Evolutionary conservation across 2,797 vertebrate genomes (phyloP).

Genomic region (Siniperca scherzeri): DNA sequence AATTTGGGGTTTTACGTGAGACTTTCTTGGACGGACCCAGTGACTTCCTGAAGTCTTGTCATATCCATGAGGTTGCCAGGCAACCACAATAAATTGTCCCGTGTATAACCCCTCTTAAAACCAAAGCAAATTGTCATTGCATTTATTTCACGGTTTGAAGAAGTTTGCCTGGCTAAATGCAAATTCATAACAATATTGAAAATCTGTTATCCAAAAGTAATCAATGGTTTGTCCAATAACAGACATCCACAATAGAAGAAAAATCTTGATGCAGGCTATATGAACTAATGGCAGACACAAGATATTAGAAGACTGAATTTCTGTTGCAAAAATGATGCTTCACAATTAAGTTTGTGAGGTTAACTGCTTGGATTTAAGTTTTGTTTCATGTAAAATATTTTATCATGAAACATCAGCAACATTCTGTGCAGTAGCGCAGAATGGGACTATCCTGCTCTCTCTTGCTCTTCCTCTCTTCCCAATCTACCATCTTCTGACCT

Average conservation of each 20-base stretch:
- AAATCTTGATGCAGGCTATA: neutral
- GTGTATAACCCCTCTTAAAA: neutral
- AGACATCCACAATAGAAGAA: neutral
- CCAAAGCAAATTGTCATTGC: too few species aligned
- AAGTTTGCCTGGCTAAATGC: neutral
- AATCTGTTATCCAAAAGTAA: neutral
- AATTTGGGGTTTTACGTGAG: neutral
- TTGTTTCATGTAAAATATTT: conserved; percentile 1
- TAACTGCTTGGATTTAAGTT: neutral
- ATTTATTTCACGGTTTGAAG: neutral
- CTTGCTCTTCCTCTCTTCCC: conserved; percentile 10
- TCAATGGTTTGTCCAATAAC: neutral
- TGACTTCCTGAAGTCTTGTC: neutral
- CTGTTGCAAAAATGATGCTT: neutral
- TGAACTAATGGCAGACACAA: neutral
- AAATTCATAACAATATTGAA: neutral
- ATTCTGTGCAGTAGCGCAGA: neutral
- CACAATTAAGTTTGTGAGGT: neutral
- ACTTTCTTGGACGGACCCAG: neutral
- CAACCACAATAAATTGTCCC: neutral
- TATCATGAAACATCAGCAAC: neutral
- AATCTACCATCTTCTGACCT: conserved; percentile 27
- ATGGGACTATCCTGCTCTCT: conserved; percentile 38
- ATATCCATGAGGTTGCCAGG: neutral
- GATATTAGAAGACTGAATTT: neutral